Conservation (phyloP, 1,140 invertebrate species). For the Hylaeus volcanicus region DNA sequence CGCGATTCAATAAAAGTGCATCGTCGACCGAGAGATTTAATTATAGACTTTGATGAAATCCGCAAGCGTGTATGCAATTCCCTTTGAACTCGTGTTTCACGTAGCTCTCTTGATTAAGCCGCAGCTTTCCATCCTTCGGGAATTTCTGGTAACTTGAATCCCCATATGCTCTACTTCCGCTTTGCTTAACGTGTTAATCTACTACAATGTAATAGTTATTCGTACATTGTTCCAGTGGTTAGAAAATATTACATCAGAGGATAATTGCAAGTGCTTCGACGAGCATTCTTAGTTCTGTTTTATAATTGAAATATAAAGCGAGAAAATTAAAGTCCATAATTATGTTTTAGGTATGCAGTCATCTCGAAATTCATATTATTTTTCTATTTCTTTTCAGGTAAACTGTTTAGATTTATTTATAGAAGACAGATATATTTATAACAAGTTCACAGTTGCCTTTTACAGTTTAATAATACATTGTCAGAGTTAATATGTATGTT, state of each 20-base stretch:
- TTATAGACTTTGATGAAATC: conserved; percentile 8
- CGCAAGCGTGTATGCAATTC: not conserved
- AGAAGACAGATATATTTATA: too few relatives aligned
- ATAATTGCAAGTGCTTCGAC: not conserved
- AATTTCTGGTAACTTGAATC: not conserved
- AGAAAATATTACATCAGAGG: not conserved
- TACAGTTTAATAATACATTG: too few relatives aligned
- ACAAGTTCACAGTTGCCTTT: too few relatives aligned
- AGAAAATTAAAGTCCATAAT: too few relatives aligned
- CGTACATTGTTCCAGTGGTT: not conserved
- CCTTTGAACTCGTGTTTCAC: conserved; percentile 20
- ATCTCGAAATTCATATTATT: too few relatives aligned
- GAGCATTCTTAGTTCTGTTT: too few relatives aligned
- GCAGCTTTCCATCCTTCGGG: not conserved
- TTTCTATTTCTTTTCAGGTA: too few relatives aligned
- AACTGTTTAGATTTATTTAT: too few relatives aligned
- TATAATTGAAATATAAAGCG: too few relatives aligned
- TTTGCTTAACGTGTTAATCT: not conserved
- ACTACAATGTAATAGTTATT: too few relatives aligned
- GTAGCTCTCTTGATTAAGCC: conserved; percentile 13
- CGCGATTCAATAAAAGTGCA: not conserved
- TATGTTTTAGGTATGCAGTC: too few relatives aligned
- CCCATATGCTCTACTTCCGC: not conserved
- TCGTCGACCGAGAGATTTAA: conserved; percentile 28
- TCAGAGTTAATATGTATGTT: too few relatives aligned